Conservation (phyloP, 2,113 vertebrate genomes). For the Hystrix brachyura region DNA sequence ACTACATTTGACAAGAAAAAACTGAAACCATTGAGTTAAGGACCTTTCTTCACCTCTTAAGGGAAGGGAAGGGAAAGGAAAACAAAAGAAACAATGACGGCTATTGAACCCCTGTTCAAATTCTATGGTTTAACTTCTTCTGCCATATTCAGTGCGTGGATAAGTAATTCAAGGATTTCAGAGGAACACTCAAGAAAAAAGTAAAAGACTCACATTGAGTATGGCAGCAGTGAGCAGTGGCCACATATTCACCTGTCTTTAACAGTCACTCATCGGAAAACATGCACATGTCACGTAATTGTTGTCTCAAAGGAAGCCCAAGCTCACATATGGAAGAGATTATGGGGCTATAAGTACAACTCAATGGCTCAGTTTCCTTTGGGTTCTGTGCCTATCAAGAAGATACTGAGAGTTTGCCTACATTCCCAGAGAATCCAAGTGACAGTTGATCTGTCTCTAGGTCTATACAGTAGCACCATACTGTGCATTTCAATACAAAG, state of each 20-base stretch:
- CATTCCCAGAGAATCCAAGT: not conserved
- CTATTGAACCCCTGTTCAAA: not conserved
- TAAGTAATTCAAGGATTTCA: not conserved
- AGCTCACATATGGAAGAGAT: not conserved
- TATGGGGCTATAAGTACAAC: too few species aligned
- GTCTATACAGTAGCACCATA: accelerated
- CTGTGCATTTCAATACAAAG: not conserved
- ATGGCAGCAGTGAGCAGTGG: not conserved
- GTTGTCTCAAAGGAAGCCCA: not conserved
- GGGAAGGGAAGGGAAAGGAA: not conserved
- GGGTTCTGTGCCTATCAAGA: not conserved
- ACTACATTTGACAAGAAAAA: not conserved
- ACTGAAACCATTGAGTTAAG: not conserved
- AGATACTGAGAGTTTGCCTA: not conserved
- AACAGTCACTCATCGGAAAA: not conserved
- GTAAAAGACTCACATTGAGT: not conserved
- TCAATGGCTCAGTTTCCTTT: not conserved
- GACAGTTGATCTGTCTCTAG: not conserved
- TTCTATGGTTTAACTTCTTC: not conserved
- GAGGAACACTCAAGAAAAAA: not conserved
- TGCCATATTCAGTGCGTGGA: not conserved
- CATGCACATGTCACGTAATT: not conserved
- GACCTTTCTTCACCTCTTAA: not conserved
- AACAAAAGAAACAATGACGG: not conserved
- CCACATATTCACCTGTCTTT: not conserved